Conservation (phyloP, 2,113 vertebrate genomes). For the Scalopus aquaticus region DNA sequence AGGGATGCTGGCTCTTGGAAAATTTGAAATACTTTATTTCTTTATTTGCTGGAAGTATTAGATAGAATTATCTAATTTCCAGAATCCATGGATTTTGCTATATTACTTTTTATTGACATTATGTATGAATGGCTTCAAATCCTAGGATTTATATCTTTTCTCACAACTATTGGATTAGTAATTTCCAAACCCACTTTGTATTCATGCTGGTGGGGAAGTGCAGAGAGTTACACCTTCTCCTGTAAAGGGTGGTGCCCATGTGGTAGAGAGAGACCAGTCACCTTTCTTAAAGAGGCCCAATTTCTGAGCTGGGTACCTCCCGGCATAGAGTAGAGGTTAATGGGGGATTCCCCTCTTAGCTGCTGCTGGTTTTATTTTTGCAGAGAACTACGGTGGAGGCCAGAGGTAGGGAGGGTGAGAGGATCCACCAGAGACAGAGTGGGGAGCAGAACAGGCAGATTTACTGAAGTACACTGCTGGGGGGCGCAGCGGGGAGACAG, state of each 20-base stretch:
- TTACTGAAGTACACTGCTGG: too few relatives aligned
- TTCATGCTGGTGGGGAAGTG: background rate
- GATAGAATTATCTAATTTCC: background rate
- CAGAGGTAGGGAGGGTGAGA: too few relatives aligned
- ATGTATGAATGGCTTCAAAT: background rate
- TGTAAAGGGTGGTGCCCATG: background rate
- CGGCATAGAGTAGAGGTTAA: background rate
- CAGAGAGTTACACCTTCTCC: background rate
- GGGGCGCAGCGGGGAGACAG: too few relatives aligned
- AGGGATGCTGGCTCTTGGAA: background rate
- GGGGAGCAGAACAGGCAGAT: too few relatives aligned
- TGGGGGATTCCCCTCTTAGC: background rate
- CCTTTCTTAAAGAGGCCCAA: background rate
- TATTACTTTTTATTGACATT: background rate
- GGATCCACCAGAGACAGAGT: too few relatives aligned
- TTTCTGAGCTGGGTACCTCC: background rate
- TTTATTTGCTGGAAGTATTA: background rate
- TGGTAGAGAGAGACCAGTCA: background rate
- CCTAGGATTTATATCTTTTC: background rate
- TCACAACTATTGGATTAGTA: background rate
- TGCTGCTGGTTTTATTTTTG: too few relatives aligned
- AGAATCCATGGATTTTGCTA: background rate
- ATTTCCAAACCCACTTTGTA: background rate
- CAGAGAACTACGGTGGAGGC: too few relatives aligned
- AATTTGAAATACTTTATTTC: background rate